A percentile compares a stretch with the other conserved stretches of the same genome.
phyloP scores from a whole-genome alignment of 2,797 vertebrate genomes.

The Spheniscus humboldti region DNA sequence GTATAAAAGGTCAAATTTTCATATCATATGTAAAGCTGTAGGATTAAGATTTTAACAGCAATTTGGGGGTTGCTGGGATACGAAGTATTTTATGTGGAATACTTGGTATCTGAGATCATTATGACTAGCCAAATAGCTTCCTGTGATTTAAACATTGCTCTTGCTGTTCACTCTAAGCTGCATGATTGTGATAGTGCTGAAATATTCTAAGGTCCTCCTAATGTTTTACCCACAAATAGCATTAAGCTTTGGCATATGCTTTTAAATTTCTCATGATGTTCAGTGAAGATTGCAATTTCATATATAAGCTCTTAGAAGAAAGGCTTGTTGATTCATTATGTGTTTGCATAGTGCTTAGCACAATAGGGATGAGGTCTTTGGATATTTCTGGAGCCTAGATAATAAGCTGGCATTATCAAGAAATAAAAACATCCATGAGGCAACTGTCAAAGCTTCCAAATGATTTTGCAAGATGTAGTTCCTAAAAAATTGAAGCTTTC shows the following conservation, averaged over 20 bases:
- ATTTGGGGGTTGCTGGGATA: conserved; percentile 40
- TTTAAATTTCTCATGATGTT: background rate
- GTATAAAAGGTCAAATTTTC: conserved; percentile 4
- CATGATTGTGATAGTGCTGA: background rate
- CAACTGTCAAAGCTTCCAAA: background rate
- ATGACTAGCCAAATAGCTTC: background rate
- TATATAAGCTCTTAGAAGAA: background rate
- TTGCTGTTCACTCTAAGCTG: background rate
- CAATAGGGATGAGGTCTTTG: background rate
- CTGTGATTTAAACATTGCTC: conserved; percentile 5
- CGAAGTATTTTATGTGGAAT: background rate
- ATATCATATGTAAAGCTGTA: background rate
- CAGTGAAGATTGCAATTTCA: background rate
- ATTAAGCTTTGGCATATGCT: background rate
- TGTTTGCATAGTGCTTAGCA: background rate
- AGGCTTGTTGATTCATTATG: background rate
- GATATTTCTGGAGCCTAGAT: background rate
- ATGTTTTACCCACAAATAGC: background rate
- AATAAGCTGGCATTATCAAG: background rate
- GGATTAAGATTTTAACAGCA: conserved; percentile 45
- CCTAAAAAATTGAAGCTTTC: background rate
- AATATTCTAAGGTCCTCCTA: background rate
- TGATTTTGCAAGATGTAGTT: background rate
- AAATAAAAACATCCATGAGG: background rate
- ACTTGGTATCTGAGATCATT: conserved; percentile 30